Percentiles rank a stretch among this genome's conserved stretches.
These are phyloP conservation scores for Empidonax alnorum DNA, from an alignment of 2,113 vertebrate genomes.

Conservation along the genomic window DNA sequence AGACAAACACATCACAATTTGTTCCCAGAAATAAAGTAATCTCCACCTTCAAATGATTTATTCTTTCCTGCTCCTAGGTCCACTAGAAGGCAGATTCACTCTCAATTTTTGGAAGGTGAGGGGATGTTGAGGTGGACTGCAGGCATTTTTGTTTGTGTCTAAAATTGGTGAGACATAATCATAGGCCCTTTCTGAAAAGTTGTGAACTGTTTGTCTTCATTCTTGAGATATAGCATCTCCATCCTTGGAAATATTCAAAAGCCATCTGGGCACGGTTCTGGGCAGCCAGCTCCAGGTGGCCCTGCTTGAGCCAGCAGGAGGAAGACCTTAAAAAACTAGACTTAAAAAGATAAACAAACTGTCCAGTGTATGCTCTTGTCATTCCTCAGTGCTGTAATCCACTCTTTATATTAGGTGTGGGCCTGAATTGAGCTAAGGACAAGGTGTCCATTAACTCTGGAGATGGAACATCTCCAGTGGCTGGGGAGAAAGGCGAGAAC, in stretches of 20 bases:
- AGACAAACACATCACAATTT: not conserved
- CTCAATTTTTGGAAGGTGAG: not conserved
- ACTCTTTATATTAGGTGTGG: not conserved
- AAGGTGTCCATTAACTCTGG: not conserved
- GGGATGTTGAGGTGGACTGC: not conserved
- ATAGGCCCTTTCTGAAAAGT: not conserved
- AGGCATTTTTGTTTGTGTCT: not conserved
- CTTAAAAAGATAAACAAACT: not conserved
- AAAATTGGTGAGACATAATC: not conserved
- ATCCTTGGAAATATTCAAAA: not conserved
- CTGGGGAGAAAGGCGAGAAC: not conserved
- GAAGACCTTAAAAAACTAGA: not conserved
- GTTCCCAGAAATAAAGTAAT: not conserved
- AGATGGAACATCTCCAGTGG: not conserved
- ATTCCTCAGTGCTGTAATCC: not conserved
- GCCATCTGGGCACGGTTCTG: not conserved
- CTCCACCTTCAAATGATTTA: not conserved
- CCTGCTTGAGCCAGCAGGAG: not conserved
- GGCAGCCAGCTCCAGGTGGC: not conserved
- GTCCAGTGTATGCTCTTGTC: not conserved
- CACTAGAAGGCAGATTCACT: not conserved
- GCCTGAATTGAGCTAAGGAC: not conserved
- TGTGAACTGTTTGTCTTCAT: not conserved
- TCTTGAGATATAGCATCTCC: not conserved
- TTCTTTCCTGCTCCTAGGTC: not conserved